A percentile compares a stretch with the other conserved stretches of the same genome.
Evolutionary conservation across 2,113 vertebrate genomes (phyloP).

Genomic region (Chaetodon auriga): DNA sequence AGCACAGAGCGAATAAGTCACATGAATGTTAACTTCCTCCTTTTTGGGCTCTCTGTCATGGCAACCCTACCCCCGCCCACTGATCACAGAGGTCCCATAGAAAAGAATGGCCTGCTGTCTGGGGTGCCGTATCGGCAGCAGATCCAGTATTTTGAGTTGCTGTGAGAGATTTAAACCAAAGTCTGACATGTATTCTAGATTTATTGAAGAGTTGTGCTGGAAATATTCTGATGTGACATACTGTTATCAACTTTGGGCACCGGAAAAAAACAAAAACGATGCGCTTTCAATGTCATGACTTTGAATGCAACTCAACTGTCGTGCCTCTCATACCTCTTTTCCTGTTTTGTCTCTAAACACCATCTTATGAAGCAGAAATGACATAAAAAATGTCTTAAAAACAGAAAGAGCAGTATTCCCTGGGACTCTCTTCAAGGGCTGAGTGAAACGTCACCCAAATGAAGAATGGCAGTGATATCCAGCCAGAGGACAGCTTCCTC

Average conservation of each 20-base stretch:
- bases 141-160: not conserved
- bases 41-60: not conserved
- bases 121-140: no score
- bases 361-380: slow-evolving; percentile 37
- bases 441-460: slow-evolving; percentile 80
- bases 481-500: slow-evolving; percentile 83
- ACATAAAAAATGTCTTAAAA: slow-evolving; percentile 33
- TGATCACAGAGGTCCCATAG: no score
- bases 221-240: not conserved
- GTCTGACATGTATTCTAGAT: not conserved
- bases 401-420: slow-evolving; percentile 49
- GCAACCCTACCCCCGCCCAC: not conserved
- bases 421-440: slow-evolving; percentile 55
- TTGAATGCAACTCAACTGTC: not conserved
- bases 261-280: not conserved
- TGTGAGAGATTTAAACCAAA: not conserved
- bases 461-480: slow-evolving; percentile 79
- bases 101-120: not conserved
- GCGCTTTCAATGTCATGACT: not conserved
- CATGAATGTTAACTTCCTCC: not conserved
- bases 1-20: not conserved
- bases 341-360: slow-evolving; percentile 35
- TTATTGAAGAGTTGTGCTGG: not conserved
- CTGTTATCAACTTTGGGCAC: not conserved
- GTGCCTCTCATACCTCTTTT: not conserved